These are phyloP conservation scores for Zaprionus capensis DNA, from an alignment of 1,140 invertebrate species.

Conservation along the genomic window DNA sequence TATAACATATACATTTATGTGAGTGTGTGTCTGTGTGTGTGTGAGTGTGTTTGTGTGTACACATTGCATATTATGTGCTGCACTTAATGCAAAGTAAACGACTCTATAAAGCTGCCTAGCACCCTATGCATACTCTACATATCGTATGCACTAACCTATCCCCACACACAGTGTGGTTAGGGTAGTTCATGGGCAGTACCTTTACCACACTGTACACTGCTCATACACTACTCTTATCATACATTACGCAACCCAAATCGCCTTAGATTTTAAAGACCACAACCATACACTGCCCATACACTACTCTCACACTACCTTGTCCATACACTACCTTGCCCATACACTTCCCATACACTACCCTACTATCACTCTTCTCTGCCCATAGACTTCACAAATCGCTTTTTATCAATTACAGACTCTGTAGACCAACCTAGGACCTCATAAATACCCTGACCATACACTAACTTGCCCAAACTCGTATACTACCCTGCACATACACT, in stretches of 20 bases:
- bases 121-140: neutral
- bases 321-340: neutral
- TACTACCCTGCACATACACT: neutral
- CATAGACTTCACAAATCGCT: no score
- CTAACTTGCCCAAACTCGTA: neutral
- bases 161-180: no score
- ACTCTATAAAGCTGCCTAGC: neutral
- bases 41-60: slow-evolving; percentile 6
- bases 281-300: no score
- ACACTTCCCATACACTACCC: no score
- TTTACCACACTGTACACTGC: no score
- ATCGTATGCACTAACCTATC: neutral
- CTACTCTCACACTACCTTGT: neutral
- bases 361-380: no score
- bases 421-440: no score
- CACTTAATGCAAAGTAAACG: slow-evolving; percentile 34
- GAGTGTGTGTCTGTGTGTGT: slow-evolving; percentile 10
- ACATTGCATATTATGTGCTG: slow-evolving; percentile 59
- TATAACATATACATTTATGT: slow-evolving; percentile 7
- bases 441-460: neutral
- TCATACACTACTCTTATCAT: no score
- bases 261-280: no score
- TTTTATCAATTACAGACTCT: no score
- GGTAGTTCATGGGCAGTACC: no score
- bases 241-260: no score